Evolutionary conservation across 2,113 vertebrate genomes (phyloP), one percentile per base, ranked within the genome.

Genomic region (Gymnobelideus leadbeateri): DNA sequence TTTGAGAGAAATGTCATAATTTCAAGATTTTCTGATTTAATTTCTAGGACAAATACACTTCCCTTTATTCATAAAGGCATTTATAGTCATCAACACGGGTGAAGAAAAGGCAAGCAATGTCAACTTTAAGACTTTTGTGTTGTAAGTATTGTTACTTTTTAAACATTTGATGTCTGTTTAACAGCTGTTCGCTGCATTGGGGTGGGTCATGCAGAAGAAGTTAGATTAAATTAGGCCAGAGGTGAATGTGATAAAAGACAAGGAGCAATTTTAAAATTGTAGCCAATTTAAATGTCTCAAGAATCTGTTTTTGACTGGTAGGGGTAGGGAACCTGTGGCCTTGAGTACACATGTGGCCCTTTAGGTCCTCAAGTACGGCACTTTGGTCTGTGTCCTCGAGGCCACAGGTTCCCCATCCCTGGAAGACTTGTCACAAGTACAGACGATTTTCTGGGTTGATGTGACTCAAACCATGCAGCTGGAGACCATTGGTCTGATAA

Each of bases 31-130:
- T 97, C 96, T 97, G 0, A 92, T 97, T 98, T 96, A 96, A 96
- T 91, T 98, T 95, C 92, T 97, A 99, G 99, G 96, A 98, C 96
- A 98, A 99, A 96, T 95, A 98, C 98, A 52, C 98, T 99, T 90
- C 99, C 99, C 68, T 99, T 99, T 93, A 99, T 99, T 98, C 96
- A 98, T 57, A 99, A 98, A 91, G 98, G 97, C 77, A 43, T 98
- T 97, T 99, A 99, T 97, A 90, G 53, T 61, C 99, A 99, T 97
- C 98, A 99, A 0, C 26, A 6, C 97, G 99, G 99, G 94, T 96
- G 92, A 95, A 98, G 95, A 94, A 99, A 97, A 94, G 98, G 98
- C 95, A 97, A 98, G 91, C 94, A 89, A 28, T 99, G 99, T 95
- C 93, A 92, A 92, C 95, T 99, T 94, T 95, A 84, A 51, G 99